phyloP scores from a whole-genome alignment of 2,113 vertebrate genomes.

The Anarhynchus alexandrinus region DNA sequence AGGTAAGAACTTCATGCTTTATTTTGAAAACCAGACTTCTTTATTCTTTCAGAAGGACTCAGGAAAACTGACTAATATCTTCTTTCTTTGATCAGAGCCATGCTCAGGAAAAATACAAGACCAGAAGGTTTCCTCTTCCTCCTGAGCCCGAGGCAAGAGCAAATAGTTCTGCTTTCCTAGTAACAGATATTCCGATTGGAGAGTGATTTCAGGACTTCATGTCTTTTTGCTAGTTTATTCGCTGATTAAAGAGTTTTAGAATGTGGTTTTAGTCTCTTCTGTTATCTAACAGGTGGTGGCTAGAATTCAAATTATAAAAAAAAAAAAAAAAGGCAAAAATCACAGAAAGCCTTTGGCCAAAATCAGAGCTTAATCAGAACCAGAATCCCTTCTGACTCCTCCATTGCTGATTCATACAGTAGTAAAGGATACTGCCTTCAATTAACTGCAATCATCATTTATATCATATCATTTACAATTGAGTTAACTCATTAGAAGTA shows the following conservation, averaged over 20 bases:
- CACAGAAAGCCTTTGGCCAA: slow-evolving; percentile 63
- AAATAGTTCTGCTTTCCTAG: background rate
- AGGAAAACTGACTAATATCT: background rate
- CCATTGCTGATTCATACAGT: slow-evolving; percentile 73
- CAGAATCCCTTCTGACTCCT: slow-evolving; percentile 64
- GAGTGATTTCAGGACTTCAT: background rate
- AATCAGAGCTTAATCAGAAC: slow-evolving; percentile 77
- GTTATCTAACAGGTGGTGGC: slow-evolving; percentile 72
- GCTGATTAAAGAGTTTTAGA: slow-evolving; percentile 67
- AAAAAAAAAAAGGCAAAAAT: slow-evolving; percentile 38
- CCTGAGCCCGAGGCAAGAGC: background rate
- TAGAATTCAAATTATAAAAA: slow-evolving; percentile 43
- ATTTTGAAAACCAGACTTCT: background rate
- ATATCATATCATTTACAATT: slow-evolving; percentile 73
- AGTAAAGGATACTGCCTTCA: slow-evolving; percentile 75
- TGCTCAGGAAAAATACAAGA: background rate
- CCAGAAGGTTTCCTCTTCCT: background rate
- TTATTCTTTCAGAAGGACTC: background rate
- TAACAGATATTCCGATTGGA: slow-evolving; percentile 8
- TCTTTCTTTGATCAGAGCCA: background rate
- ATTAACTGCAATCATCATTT: slow-evolving; percentile 77
- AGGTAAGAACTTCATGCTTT: background rate
- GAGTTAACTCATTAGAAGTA: slow-evolving; percentile 74
- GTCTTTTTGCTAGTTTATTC: background rate
- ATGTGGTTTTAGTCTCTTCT: slow-evolving; percentile 66